Evolutionary conservation across 1,140 invertebrate species (phyloP).

Genomic region (Eriosoma lanigerum): DNA sequence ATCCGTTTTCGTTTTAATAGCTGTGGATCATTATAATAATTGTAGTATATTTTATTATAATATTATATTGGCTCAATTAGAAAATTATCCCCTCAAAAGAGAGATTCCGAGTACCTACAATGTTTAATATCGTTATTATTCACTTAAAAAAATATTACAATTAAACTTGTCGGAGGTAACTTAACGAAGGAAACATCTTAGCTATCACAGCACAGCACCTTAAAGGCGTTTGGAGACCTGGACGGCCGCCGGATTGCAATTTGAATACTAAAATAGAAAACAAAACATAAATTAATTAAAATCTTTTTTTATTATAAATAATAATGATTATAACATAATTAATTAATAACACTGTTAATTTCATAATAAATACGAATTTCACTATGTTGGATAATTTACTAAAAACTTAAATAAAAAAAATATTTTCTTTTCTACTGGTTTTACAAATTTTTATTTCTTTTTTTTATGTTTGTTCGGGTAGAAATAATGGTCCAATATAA

Average conservation of each 20-base stretch:
- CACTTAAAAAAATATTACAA: constrained; percentile 49
- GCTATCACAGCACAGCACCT: constrained; percentile 52
- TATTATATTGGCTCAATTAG: constrained; percentile 27
- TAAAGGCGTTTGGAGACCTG: constrained; percentile 50
- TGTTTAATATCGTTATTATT: constrained; percentile 43
- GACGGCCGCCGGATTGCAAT: constrained; percentile 49
- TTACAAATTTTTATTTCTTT: too few species aligned
- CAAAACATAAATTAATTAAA: neutral
- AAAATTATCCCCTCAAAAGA: constrained; percentile 39
- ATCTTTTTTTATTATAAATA: too few species aligned
- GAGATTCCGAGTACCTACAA: constrained; percentile 23
- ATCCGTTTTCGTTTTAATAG: neutral
- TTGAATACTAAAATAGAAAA: constrained; percentile 57
- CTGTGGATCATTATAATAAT: constrained; percentile 17
- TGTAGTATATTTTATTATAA: neutral
- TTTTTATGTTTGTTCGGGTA: too few species aligned
- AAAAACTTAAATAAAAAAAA: too few species aligned
- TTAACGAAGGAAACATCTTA: constrained; percentile 51
- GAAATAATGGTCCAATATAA: too few species aligned
- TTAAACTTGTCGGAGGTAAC: constrained; percentile 50
- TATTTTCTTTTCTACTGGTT: too few species aligned
- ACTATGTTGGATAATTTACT: too few species aligned
- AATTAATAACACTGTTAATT: too few species aligned
- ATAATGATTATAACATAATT: too few species aligned
- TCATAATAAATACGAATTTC: too few species aligned